Evolutionary conservation across 1,140 invertebrate species (phyloP).

Genomic region (Aphelenchoides besseyi): DNA sequence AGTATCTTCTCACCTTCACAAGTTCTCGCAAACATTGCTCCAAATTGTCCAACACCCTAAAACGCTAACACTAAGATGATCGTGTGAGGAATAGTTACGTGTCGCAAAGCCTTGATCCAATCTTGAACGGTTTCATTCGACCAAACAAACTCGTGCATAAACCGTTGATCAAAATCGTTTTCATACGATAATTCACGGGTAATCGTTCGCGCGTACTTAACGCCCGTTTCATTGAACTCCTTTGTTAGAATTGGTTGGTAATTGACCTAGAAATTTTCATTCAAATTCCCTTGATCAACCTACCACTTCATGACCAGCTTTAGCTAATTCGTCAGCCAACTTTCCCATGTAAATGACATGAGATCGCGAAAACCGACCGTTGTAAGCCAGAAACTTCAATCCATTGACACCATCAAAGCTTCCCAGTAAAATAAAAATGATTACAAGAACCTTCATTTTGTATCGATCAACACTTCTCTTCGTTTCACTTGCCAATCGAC

Average conservation of each 20-base stretch:
- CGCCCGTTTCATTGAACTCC: conserved; percentile 4
- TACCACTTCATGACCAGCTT: conserved; percentile 24
- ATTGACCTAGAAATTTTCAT: not conserved
- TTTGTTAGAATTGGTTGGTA: not conserved
- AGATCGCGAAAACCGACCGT: not conserved
- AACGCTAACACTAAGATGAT: no score
- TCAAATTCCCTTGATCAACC: not conserved
- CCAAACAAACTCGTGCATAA: conserved; percentile 9
- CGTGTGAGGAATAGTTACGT: no score
- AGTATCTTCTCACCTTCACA: no score
- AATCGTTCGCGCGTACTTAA: not conserved
- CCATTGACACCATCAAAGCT: not conserved
- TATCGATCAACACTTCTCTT: no score
- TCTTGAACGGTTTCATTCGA: conserved; percentile 6
- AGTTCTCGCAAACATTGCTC: not conserved
- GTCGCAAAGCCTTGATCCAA: not conserved
- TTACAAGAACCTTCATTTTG: no score
- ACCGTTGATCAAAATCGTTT: conserved; percentile 1
- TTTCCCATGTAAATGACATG: conserved; percentile 11
- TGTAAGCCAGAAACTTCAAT: conserved; percentile 12
- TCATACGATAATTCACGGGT: not conserved
- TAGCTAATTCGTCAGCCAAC: conserved; percentile 7
- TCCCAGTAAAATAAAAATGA: no score
- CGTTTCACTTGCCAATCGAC: no score
- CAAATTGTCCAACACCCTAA: no score